These are phyloP conservation scores for Drosophila incognita DNA, from an alignment of 2,888 invertebrate genomes.

Conservation along the genomic window DNA sequence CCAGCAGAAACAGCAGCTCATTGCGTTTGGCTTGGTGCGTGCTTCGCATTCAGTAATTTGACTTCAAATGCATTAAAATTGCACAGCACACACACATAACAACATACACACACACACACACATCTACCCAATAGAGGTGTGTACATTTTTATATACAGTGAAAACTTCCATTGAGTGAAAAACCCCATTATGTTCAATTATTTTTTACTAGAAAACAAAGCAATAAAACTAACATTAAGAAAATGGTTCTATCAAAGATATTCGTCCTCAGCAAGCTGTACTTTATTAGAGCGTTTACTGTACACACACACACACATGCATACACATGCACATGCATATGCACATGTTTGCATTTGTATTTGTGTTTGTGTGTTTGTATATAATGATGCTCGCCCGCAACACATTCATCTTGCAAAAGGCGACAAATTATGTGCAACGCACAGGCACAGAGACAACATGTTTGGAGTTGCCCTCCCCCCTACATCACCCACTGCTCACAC, in stretches of 20 bases:
- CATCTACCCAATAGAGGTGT: conserved; percentile 1
- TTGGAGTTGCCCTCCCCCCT: conserved; percentile 39
- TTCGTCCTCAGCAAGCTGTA: neutral
- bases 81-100: conserved; percentile 42
- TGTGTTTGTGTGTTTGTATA: conserved; percentile 23
- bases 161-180: neutral
- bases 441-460: conserved; percentile 67
- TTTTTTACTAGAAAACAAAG: neutral
- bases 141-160: conserved; percentile 3
- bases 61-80: conserved; percentile 79
- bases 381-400: conserved; percentile 61
- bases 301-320: conserved; percentile 7
- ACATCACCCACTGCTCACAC: neutral
- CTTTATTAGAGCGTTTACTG: neutral
- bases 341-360: neutral
- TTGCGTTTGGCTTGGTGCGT: conserved; percentile 65
- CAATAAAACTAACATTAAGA: too few species aligned
- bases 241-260: neutral
- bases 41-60: conserved; percentile 77
- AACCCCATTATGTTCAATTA: neutral
- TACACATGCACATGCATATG: neutral
- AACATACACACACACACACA: conserved; percentile 8
- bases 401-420: conserved; percentile 80
- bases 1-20: conserved; percentile 48
- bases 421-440: conserved; percentile 79